These are phyloP conservation scores for Colistium nudipinnis DNA, from an alignment of 2,113 vertebrate genomes.

Conservation along the genomic window DNA sequence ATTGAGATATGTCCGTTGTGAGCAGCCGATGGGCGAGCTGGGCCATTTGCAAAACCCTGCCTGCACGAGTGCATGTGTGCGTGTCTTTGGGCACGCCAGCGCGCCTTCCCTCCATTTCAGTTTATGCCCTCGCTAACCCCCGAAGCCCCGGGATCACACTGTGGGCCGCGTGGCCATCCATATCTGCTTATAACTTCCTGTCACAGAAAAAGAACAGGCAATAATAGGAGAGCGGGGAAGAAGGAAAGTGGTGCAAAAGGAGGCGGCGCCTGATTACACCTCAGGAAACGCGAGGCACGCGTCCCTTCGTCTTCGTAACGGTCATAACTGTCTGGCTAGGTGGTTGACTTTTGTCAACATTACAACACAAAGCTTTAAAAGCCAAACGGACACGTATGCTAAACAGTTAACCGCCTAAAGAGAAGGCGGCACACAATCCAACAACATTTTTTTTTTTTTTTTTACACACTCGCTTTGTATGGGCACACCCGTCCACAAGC, in stretches of 20 bases:
- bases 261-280: slow-evolving; percentile 51
- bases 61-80: not conserved
- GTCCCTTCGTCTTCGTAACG: slow-evolving; percentile 40
- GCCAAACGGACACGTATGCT: slow-evolving; percentile 3
- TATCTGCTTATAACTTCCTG: slow-evolving; percentile 49
- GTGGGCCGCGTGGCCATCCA: slow-evolving; percentile 10
- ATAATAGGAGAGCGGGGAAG: slow-evolving; percentile 65
- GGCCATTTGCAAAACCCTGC: slow-evolving; percentile 20
- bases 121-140: not conserved
- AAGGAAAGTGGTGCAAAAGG: slow-evolving; percentile 51
- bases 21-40: slow-evolving; percentile 45
- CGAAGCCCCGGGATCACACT: slow-evolving; percentile 10
- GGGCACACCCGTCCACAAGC: not conserved
- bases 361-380: slow-evolving; percentile 5
- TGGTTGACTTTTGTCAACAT: slow-evolving; percentile 25
- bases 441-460: too few species aligned
- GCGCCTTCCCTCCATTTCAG: slow-evolving; percentile 9
- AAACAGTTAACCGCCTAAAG: too few species aligned
- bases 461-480: slow-evolving; percentile 6
- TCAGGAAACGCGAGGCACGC: slow-evolving; percentile 48
- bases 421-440: not conserved
- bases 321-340: slow-evolving; percentile 31
- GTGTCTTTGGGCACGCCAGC: not conserved
- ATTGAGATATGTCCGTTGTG: slow-evolving; percentile 41
- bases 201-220: slow-evolving; percentile 52